Base-by-base conservation (phyloP, 2,888 invertebrate species). In the Troides helena region DNA sequence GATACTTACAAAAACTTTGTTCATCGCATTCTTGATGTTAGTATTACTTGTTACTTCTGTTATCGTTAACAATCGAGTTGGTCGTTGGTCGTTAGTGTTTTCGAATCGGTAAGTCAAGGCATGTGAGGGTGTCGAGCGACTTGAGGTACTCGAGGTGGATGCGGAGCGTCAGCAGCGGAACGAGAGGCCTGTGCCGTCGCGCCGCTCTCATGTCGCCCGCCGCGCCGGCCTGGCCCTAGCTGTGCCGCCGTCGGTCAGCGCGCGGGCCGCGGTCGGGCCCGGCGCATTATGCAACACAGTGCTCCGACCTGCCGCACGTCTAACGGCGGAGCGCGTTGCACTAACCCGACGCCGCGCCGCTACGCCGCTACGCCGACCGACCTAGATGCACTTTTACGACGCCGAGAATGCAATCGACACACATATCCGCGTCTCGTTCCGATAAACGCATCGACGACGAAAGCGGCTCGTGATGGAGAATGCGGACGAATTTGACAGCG, bases 401-500 rank as follows among this genome's bases (percentile, higher is more conserved):
- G 86, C 80, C 81, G 86, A 87, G 90, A 90, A 90, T 90, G 89
- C 92, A 88, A 90, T 91, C 92, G 92, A 90, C 92, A 90, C 86
- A 91, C 87, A 91, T 92, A 91, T 87, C 90, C 91, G 91, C 92
- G 90, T 92, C 92, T 91, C 92, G 90, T 92, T 92, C 90, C 91
- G 90, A 92, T 91, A 91, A 92, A 90, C 90, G 92, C 92, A 91
- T 90, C 88, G 90, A 85, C 90, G 90, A 91, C 89, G 91, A 92
- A 90, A 90, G 91, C 92, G 89, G 90, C 90, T 83, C 86, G 92
- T 90, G 91, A 91, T 84, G 89, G 91, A 89, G 87, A 91, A 90
- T 90, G 90, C 90, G 89, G 88, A 89, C 89, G 88, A 89, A 86
- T 91, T 90, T 90, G 90, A 90, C 90, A 88, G 89, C 86, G 85